Evolutionary conservation across 2,888 invertebrate genomes (phyloP), one percentile per base, ranked within the genome.

Genomic region (Hypomecis atomaria): DNA sequence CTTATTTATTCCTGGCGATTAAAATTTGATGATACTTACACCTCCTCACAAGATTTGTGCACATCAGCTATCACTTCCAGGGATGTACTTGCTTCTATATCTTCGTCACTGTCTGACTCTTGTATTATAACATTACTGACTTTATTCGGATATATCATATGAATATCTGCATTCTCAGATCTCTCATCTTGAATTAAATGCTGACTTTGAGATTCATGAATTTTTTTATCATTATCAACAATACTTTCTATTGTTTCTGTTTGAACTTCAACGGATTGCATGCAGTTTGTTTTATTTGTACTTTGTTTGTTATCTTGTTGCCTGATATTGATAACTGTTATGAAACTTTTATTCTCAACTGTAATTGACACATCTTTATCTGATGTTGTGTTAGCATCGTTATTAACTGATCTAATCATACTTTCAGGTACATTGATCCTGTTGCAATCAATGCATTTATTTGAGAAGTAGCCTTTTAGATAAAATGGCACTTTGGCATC

Each of bases 71-170:
- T 78, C 9, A 88, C 86, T 67, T 85, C 72, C 44, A 86, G 62
- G 37, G 78, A 73, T 37, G 74, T 77, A 66, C 78, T 77, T 42
- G 67, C 48, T 42, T 78, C 77, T 33, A 74, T 42, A 40, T 79
- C 78, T 48, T 76, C 72, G 69, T 89, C 89, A 76, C 82, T 83
- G 44, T 90, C 89, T n/a, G 89, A 86, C 65, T 89, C 89, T 61
- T 80, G 78, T 71, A 89, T 84, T 49, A 85, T 66, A 52, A 85
- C 34, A 75, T 69, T 67, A 62, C 71, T 74, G 11, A 55, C 59
- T 58, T 65, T 69, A 7, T 61, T 57, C 37, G 52, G 37, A 40
- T 53, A 36, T 60, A 53, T 58, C 33, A 49, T 11, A 33, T 2
- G 5, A 8, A 40, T 43, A 36, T 6, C 33, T n/a, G 8, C 37